A percentile compares a stretch with the other conserved stretches of the same genome.
Conservation (phyloP, 2,888 invertebrate species). For the Dusona sp. region DNA sequence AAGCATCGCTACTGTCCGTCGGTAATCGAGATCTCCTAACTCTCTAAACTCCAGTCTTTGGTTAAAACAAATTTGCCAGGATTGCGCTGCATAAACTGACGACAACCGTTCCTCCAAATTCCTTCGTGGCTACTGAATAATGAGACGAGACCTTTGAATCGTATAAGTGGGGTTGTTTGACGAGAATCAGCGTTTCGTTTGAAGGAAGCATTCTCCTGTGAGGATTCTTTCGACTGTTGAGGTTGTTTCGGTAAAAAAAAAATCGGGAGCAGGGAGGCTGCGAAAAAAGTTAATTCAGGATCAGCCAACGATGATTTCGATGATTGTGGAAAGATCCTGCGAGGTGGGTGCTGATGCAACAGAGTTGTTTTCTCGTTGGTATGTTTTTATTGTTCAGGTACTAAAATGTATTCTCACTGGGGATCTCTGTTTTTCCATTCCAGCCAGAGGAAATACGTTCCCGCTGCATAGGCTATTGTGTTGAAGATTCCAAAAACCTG, state of each 20-base stretch:
- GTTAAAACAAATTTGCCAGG: conserved; percentile 15
- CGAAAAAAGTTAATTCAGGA: conserved; percentile 33
- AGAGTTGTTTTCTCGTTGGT: conserved; percentile 28
- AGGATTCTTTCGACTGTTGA: neutral
- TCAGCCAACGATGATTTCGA: conserved; percentile 47
- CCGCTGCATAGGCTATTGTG: conserved; percentile 91
- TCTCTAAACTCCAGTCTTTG: conserved; percentile 39
- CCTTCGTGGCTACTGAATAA: neutral
- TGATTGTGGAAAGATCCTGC: conserved; percentile 62
- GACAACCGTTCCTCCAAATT: conserved; percentile 6
- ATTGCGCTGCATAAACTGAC: neutral
- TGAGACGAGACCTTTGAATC: conserved; percentile 1
- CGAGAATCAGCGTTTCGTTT: neutral
- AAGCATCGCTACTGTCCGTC: neutral
- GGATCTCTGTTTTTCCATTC: conserved; percentile 88
- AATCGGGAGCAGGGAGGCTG: neutral
- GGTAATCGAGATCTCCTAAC: neutral
- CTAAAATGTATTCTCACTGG: conserved; percentile 72
- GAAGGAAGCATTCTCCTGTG: conserved; percentile 15
- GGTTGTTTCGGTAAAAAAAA: conserved; percentile 29
- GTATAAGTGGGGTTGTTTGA: conserved; percentile 9
- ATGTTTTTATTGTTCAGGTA: conserved; percentile 68
- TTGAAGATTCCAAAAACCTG: conserved; percentile 94
- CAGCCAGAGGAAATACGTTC: conserved; percentile 90
- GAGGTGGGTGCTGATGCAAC: conserved; percentile 58